Evolutionary conservation across 2,113 vertebrate species (phyloP).

Genomic region (Craseonycteris thonglongyai): DNA sequence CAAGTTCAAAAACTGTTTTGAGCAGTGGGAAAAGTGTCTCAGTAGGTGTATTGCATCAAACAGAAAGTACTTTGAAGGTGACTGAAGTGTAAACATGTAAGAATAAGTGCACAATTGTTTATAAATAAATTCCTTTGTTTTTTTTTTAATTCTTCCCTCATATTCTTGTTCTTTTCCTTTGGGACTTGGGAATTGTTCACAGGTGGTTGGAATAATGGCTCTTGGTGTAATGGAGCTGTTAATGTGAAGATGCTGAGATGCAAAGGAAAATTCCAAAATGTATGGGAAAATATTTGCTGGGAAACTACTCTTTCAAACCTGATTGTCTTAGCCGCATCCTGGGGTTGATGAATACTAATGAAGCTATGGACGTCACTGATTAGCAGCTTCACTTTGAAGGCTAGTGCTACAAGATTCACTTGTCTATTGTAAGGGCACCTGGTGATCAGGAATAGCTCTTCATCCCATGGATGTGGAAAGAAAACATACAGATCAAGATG

Average conservation of each 20-base stretch:
- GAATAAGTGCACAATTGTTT: too few relatives aligned
- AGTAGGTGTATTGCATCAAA: too few relatives aligned
- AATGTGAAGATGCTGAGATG: neutral
- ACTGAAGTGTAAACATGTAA: too few relatives aligned
- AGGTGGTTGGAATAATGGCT: neutral
- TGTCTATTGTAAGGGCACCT: constrained; percentile 21
- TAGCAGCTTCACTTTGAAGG: neutral
- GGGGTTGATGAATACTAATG: neutral
- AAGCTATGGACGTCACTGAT: neutral
- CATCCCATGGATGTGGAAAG: neutral
- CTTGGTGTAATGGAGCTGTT: neutral
- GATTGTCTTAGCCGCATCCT: neutral
- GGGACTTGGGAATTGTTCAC: too few relatives aligned
- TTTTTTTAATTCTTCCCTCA: too few relatives aligned
- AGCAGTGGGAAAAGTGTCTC: too few relatives aligned
- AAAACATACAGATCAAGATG: neutral
- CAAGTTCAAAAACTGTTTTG: too few relatives aligned
- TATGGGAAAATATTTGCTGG: neutral
- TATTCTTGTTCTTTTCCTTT: too few relatives aligned
- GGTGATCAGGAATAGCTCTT: constrained; percentile 12
- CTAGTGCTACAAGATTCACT: constrained; percentile 36
- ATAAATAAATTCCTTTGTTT: too few relatives aligned
- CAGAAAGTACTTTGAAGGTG: too few relatives aligned
- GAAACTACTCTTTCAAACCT: neutral
- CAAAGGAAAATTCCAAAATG: neutral